A percentile compares a stretch with the other conserved stretches of the same genome.
phyloP scores from a whole-genome alignment of 1,140 invertebrate species.

The Apis dorsata region DNA sequence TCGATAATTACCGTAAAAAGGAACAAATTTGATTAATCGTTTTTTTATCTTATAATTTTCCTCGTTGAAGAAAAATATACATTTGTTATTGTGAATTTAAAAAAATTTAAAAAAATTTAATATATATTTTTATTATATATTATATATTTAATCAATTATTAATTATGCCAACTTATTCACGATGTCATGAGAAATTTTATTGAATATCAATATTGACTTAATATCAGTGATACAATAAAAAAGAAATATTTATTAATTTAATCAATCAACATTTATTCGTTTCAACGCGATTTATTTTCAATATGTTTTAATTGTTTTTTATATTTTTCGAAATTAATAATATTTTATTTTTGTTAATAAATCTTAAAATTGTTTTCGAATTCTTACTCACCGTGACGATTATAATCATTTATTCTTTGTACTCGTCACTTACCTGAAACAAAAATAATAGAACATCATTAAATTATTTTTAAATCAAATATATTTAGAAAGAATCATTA shows the following conservation, averaged over 20 bases:
- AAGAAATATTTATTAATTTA: neutral
- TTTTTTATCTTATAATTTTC: too few relatives aligned
- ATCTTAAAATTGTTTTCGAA: neutral
- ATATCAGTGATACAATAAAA: too few relatives aligned
- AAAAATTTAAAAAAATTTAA: too few relatives aligned
- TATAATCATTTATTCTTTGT: neutral
- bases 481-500: too few relatives aligned
- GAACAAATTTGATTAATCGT: too few relatives aligned
- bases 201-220: too few relatives aligned
- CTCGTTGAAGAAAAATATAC: too few relatives aligned
- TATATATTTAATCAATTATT: neutral
- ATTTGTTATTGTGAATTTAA: too few relatives aligned
- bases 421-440: constrained; percentile 25
- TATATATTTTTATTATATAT: too few relatives aligned
- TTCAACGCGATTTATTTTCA: neutral
- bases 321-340: neutral
- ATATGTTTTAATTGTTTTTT: neutral
- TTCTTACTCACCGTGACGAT: neutral
- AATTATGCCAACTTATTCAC: too few relatives aligned
- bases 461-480: neutral
- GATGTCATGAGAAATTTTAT: too few relatives aligned
- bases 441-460: neutral
- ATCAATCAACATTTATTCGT: neutral
- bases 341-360: neutral
- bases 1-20: neutral